These are phyloP conservation scores for Linepithema humile DNA, from an alignment of 1,140 invertebrate species.

Conservation along the genomic window DNA sequence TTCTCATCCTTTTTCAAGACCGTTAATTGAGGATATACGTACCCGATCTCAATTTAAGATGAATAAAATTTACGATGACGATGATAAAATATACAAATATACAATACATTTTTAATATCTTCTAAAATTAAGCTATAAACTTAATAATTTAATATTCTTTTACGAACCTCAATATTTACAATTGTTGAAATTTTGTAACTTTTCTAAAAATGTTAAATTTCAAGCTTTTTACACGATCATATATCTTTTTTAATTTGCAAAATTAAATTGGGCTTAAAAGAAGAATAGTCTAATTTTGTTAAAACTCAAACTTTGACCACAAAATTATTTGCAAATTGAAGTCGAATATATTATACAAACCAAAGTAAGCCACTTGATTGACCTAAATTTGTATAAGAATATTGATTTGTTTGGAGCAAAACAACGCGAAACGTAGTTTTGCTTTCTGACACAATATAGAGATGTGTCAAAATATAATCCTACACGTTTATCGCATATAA, in stretches of 20 bases:
- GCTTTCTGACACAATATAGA: neutral
- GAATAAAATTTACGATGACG: neutral
- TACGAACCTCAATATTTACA: neutral
- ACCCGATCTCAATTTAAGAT: neutral
- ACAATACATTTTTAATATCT: neutral
- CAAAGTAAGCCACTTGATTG: neutral
- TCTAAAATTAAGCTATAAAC: neutral
- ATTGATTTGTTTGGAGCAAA: too few relatives aligned
- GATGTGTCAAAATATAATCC: neutral
- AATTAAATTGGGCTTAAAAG: neutral
- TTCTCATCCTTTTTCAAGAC: conserved; percentile 21
- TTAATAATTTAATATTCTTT: conserved; percentile 3
- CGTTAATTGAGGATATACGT: conserved; percentile 14
- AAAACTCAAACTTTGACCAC: neutral
- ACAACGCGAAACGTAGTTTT: neutral
- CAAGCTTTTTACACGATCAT: neutral
- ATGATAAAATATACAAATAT: neutral
- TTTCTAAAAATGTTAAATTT: neutral
- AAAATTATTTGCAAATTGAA: neutral
- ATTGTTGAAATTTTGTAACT: neutral
- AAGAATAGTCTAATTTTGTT: conserved; percentile 9
- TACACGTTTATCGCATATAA: neutral
- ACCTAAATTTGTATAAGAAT: neutral
- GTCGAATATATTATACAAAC: neutral
- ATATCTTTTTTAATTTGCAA: neutral